Conservation (phyloP, 2,888 invertebrate species). For the Drosophila mimetica region DNA sequence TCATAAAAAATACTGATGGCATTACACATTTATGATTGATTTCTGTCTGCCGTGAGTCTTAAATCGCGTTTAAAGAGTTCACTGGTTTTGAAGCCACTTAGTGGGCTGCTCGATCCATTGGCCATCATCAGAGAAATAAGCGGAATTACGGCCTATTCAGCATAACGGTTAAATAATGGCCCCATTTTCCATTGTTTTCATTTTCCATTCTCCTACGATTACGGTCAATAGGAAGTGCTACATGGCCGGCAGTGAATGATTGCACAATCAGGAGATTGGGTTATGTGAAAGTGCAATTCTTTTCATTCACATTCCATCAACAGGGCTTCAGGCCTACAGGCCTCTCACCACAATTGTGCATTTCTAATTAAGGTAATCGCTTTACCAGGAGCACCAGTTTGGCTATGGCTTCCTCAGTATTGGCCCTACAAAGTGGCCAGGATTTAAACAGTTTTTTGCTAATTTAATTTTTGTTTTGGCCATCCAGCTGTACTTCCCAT, state of each 20-base stretch:
- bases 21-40: conserved; percentile 66
- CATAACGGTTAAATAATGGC: not conserved
- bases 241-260: not conserved
- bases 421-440: not conserved
- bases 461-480: conserved; percentile 7
- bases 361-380: not conserved
- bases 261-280: not conserved
- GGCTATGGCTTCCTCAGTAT: too few species aligned
- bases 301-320: not conserved
- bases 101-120: not conserved
- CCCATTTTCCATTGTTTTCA: not conserved
- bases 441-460: not conserved
- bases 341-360: too few species aligned
- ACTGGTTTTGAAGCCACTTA: not conserved
- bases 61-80: conserved; percentile 10
- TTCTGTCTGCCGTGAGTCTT: conserved; percentile 3
- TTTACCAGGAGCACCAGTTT: too few species aligned
- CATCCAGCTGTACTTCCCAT: conserved; percentile 1
- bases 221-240: not conserved
- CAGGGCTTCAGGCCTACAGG: not conserved
- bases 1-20: conserved; percentile 59
- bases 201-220: not conserved
- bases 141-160: conserved; percentile 30
- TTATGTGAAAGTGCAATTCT: not conserved
- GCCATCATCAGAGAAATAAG: conserved; percentile 26